A percentile compares a stretch with the other conserved stretches of the same genome.
Evolutionary conservation across 2,113 vertebrate genomes (phyloP).

Genomic region (Planiliza haematocheilus): DNA sequence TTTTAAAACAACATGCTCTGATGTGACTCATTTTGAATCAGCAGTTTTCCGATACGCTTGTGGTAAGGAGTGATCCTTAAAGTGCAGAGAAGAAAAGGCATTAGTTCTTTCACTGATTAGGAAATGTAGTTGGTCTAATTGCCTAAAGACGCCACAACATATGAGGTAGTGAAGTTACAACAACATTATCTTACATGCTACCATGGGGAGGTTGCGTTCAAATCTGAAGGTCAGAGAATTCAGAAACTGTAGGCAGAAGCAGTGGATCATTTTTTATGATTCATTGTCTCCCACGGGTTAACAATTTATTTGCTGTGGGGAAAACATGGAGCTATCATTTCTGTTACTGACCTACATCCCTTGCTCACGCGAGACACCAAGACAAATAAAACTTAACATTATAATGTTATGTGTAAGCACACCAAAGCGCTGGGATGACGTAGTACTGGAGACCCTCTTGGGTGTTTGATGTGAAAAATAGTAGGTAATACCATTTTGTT

Average conservation of each 20-base stretch:
- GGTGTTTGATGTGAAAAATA: background rate
- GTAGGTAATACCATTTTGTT: background rate
- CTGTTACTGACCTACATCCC: background rate
- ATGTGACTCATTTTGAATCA: conserved; percentile 28
- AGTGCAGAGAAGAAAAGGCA: background rate
- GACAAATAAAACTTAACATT: background rate
- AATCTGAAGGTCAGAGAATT: background rate
- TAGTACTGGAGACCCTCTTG: too few species aligned
- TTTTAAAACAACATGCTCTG: conserved; percentile 10
- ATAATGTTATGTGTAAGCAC: too few species aligned
- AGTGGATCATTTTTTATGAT: background rate
- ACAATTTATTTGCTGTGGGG: background rate
- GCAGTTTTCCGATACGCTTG: conserved; percentile 9
- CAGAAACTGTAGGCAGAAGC: background rate
- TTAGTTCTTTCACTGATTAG: background rate
- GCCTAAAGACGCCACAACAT: background rate
- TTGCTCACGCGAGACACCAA: background rate
- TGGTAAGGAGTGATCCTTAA: conserved; percentile 19
- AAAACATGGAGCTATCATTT: too few species aligned
- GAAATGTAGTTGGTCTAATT: background rate
- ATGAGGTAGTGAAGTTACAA: background rate
- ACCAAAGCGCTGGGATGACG: too few species aligned
- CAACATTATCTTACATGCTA: background rate
- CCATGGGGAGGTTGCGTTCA: background rate
- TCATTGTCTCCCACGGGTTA: background rate